Conservation (phyloP, 2,888 invertebrate species). For the Papilio elwesi region DNA sequence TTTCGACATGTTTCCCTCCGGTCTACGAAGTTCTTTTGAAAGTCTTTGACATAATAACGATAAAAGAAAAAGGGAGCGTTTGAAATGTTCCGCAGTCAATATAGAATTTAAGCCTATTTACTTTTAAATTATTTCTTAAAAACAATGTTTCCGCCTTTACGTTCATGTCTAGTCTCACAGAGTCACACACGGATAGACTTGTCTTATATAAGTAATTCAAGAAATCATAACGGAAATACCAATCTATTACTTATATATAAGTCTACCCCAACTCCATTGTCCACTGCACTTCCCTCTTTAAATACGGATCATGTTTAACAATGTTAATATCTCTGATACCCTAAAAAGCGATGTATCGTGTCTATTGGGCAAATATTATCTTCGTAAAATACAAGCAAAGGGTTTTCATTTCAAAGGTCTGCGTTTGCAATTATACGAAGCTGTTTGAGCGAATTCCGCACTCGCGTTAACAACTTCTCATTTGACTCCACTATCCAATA, state of each 20-base stretch:
- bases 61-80: slow-evolving; percentile 31
- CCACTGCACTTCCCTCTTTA: background rate
- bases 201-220: background rate
- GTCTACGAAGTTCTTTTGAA: slow-evolving; percentile 43
- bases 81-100: slow-evolving; percentile 29
- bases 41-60: slow-evolving; percentile 39
- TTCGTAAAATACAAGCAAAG: slow-evolving; percentile 47
- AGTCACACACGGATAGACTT: too few species aligned
- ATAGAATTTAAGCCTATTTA: slow-evolving; percentile 16
- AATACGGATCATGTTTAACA: background rate
- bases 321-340: slow-evolving; percentile 1
- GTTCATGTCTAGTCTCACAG: too few species aligned
- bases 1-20: slow-evolving; percentile 40
- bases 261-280: background rate
- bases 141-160: background rate
- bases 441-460: slow-evolving; percentile 40
- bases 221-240: background rate
- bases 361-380: slow-evolving; percentile 37
- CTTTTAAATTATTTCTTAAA: background rate
- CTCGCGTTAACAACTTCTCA: slow-evolving; percentile 41
- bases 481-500: slow-evolving; percentile 39
- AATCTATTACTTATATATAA: background rate
- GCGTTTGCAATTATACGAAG: slow-evolving; percentile 51
- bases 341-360: slow-evolving; percentile 8
- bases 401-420: slow-evolving; percentile 48